Percentiles rank a stretch among this genome's conserved stretches.
Evolutionary conservation across 2,888 invertebrate genomes (phyloP).

Genomic region (Lordiphosa andalusiaca): DNA sequence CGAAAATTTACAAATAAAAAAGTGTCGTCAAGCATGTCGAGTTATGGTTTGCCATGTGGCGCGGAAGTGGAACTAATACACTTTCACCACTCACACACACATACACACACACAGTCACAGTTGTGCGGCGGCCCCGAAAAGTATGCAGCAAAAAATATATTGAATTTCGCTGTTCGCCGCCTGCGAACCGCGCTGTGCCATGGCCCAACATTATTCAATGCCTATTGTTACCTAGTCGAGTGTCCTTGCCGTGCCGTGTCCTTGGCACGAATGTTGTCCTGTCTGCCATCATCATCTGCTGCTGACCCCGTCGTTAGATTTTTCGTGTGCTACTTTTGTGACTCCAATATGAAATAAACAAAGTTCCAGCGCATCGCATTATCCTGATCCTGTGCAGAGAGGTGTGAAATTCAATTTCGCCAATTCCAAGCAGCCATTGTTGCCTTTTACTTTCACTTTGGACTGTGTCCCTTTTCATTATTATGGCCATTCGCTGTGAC

Average conservation of each 20-base stretch:
- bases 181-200: constrained; percentile 3
- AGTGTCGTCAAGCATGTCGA: constrained; percentile 29
- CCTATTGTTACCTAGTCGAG: constrained; percentile 39
- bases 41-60: constrained; percentile 34
- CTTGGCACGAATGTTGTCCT: constrained; percentile 19
- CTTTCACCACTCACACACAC: constrained; percentile 2
- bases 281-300: constrained; percentile 15
- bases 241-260: constrained; percentile 18
- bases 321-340: constrained; percentile 8
- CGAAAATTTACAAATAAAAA: constrained; percentile 12
- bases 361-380: constrained; percentile 25
- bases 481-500: constrained; percentile 36
- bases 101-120: neutral
- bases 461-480: constrained; percentile 54
- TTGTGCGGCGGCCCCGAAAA: constrained; percentile 9
- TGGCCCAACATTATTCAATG: constrained; percentile 28
- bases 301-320: constrained; percentile 6
- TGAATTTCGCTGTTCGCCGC: constrained; percentile 18
- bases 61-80: constrained; percentile 34
- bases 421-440: constrained; percentile 46
- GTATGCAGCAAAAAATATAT: constrained; percentile 7
- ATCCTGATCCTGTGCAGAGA: constrained; percentile 47
- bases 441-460: constrained; percentile 28
- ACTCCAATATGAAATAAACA: constrained; percentile 40
- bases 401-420: constrained; percentile 63